A percentile compares a stretch with the other conserved stretches of the same genome.
Evolutionary conservation across 2,888 invertebrate species (phyloP).

Genomic region (Epirrita christyi): DNA sequence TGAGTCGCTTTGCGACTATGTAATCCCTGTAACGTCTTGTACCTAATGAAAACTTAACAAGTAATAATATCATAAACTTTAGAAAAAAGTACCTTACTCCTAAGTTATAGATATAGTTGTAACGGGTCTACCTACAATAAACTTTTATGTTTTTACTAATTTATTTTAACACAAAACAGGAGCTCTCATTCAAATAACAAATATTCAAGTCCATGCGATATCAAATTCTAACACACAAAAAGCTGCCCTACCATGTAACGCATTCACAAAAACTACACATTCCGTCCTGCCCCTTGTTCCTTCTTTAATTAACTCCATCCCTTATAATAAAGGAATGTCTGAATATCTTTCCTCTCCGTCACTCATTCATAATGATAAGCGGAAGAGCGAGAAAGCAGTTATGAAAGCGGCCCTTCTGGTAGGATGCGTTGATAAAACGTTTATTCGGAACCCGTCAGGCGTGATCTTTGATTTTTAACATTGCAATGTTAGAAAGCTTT

Average conservation of each 20-base stretch:
- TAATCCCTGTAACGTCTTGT: no score
- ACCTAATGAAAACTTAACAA: no score
- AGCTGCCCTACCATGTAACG: constrained; percentile 24
- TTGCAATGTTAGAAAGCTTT: no score
- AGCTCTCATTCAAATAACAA: constrained; percentile 9
- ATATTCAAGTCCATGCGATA: constrained; percentile 11
- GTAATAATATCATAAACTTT: no score
- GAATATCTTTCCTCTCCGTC: constrained; percentile 27
- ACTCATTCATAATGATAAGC: constrained; percentile 6
- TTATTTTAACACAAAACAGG: constrained; percentile 8
- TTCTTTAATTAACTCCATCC: constrained; percentile 37
- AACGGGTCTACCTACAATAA: no score
- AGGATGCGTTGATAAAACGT: constrained; percentile 29
- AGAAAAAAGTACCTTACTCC: no score
- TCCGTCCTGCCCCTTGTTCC: constrained; percentile 35
- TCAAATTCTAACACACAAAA: constrained; percentile 29
- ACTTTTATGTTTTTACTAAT: background rate
- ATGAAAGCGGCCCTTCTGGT: constrained; percentile 27
- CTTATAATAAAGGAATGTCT: constrained; percentile 22
- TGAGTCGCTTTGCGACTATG: no score
- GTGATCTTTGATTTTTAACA: constrained; percentile 18
- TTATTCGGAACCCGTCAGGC: constrained; percentile 16
- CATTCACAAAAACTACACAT: constrained; percentile 34
- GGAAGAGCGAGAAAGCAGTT: constrained; percentile 32
- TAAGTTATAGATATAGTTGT: no score